These are phyloP conservation scores for Thunnus albacares DNA, from an alignment of 2,797 vertebrate genomes.

Conservation along the genomic window DNA sequence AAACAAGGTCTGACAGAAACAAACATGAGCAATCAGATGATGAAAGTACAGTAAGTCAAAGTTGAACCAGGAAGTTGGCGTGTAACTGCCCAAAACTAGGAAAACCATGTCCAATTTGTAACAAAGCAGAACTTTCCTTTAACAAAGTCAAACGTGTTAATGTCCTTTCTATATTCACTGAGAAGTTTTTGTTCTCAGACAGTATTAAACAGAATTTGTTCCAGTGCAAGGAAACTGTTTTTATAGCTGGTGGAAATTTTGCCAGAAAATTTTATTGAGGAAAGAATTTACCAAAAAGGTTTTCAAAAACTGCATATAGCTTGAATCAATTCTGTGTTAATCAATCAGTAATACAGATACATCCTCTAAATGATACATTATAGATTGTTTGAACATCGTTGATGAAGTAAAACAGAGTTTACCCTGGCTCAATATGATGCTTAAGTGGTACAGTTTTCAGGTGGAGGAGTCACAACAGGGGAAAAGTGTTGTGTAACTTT, in stretches of 20 bases:
- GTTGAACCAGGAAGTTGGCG: too few species aligned
- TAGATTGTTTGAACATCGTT: background rate
- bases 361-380: background rate
- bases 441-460: conserved; percentile 2
- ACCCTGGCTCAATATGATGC: background rate
- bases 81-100: background rate
- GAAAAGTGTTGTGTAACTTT: conserved; percentile 16
- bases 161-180: background rate
- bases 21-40: background rate
- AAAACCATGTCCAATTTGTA: background rate
- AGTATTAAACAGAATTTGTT: background rate
- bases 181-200: background rate
- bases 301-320: background rate
- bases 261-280: background rate
- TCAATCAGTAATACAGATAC: background rate
- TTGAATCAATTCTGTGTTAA: background rate
- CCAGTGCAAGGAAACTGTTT: background rate
- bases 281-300: background rate
- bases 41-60: too few species aligned
- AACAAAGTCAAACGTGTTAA: too few species aligned
- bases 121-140: background rate
- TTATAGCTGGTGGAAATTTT: background rate
- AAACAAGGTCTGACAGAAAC: background rate
- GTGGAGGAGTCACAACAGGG: conserved; percentile 4
- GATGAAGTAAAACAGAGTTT: conserved; percentile 17